phyloP scores from a whole-genome alignment of 2,888 invertebrate genomes.

The Caenorhabditis imperialis region DNA sequence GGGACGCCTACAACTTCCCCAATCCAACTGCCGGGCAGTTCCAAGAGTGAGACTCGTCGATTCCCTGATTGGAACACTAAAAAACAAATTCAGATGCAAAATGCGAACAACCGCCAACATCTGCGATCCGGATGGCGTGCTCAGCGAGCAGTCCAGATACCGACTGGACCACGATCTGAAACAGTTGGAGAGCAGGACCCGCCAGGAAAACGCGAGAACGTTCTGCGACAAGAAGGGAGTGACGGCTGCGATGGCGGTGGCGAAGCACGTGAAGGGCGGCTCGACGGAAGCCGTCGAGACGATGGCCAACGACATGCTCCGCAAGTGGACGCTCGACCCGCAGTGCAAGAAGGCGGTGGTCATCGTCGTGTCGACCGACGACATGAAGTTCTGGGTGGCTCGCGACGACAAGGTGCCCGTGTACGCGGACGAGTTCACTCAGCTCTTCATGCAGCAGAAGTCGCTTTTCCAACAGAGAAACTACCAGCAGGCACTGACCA shows the following conservation, averaged over 20 bases:
- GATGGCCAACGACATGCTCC: conserved; percentile 74
- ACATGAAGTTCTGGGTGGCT: conserved; percentile 75
- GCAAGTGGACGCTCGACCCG: conserved; percentile 71
- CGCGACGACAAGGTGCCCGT: conserved; percentile 73
- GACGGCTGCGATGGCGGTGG: conserved; percentile 72
- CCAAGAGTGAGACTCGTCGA: conserved; percentile 29
- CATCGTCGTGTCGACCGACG: conserved; percentile 69
- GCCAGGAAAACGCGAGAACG: conserved; percentile 67
- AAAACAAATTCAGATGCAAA: conserved; percentile 49
- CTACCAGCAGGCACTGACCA: conserved; percentile 69
- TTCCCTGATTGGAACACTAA: not conserved
- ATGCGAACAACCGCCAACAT: conserved; percentile 68
- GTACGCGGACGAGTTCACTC: conserved; percentile 72
- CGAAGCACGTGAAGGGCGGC: conserved; percentile 71
- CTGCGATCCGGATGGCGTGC: conserved; percentile 75
- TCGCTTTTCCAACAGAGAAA: conserved; percentile 64
- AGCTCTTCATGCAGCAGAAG: conserved; percentile 71
- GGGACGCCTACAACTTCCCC: conserved; percentile 72
- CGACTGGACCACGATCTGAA: conserved; percentile 74
- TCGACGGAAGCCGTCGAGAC: conserved; percentile 67
- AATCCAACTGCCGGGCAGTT: conserved; percentile 72
- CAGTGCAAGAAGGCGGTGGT: conserved; percentile 74
- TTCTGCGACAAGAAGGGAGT: conserved; percentile 77
- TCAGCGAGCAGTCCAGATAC: conserved; percentile 70
- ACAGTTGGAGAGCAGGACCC: conserved; percentile 68